Evolutionary conservation across 2,113 vertebrate species (phyloP).

Genomic region (Dicentrarchus labrax): DNA sequence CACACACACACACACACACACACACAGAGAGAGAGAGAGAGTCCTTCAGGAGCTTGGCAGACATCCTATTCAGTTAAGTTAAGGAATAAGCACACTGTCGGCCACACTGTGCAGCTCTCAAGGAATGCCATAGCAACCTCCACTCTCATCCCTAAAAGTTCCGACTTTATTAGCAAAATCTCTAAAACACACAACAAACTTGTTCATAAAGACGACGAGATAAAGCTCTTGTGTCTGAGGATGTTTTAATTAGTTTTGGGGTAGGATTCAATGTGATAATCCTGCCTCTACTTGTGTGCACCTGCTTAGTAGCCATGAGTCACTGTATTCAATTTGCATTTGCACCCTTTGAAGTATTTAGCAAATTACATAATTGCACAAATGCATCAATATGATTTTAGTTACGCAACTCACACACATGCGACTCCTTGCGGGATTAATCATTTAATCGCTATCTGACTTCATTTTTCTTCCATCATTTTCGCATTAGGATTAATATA

Average conservation of each 20-base stretch:
- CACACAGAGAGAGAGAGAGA: no score
- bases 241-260: constrained; percentile 60
- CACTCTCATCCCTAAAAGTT: constrained; percentile 30
- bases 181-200: constrained; percentile 46
- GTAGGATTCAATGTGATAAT: constrained; percentile 50
- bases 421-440: constrained; percentile 33
- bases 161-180: constrained; percentile 20
- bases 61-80: constrained; percentile 54
- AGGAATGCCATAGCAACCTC: constrained; percentile 15
- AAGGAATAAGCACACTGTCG: constrained; percentile 40
- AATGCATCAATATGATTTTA: constrained; percentile 45
- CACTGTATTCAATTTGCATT: constrained; percentile 55
- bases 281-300: constrained; percentile 21
- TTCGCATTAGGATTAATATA: constrained; percentile 67
- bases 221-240: constrained; percentile 41
- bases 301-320: constrained; percentile 39
- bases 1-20: background rate
- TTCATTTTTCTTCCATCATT: constrained; percentile 64
- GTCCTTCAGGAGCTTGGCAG: constrained; percentile 37
- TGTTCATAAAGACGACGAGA: constrained; percentile 20
- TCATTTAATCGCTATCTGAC: constrained; percentile 50
- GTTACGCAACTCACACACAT: constrained; percentile 33
- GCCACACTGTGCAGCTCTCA: constrained; percentile 13
- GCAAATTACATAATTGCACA: constrained; percentile 61
- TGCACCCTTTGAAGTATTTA: constrained; percentile 46